Conservation (phyloP, 1,140 invertebrate species). For the Drosophila pachea region DNA sequence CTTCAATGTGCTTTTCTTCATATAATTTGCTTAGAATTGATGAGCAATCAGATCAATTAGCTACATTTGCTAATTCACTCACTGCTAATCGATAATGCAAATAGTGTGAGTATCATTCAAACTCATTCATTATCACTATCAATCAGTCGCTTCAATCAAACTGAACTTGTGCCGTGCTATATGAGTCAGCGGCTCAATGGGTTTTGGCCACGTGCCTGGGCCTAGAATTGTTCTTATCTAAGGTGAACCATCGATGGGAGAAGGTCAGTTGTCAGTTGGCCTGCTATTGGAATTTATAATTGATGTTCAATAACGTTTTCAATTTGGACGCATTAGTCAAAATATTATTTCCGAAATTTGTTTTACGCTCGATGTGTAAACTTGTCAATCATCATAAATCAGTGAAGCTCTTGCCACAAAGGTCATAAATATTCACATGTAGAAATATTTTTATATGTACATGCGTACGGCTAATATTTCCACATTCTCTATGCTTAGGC, state of each 20-base stretch:
- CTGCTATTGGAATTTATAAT: conserved; percentile 69
- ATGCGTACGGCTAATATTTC: conserved; percentile 43
- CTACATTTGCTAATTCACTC: conserved; percentile 10
- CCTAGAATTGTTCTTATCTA: conserved; percentile 49
- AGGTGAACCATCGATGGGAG: conserved; percentile 55
- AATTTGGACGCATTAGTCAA: conserved; percentile 46
- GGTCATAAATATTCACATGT: conserved; percentile 41
- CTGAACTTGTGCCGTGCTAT: conserved; percentile 22
- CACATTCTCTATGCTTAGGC: conserved; percentile 18
- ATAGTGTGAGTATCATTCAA: conserved; percentile 5
- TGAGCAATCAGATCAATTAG: no score
- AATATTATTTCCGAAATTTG: conserved; percentile 42
- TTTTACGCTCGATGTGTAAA: conserved; percentile 51
- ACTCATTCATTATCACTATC: not conserved
- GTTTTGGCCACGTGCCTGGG: conserved; percentile 44
- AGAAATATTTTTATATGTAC: conserved; percentile 5
- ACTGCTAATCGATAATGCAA: conserved; percentile 22
- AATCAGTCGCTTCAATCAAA: conserved; percentile 51
- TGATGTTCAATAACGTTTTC: conserved; percentile 71
- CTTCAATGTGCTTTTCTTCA: no score
- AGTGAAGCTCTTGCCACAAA: conserved; percentile 53
- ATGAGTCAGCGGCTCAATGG: conserved; percentile 33
- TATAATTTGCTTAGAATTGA: no score
- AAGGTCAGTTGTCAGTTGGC: conserved; percentile 54
- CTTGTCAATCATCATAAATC: conserved; percentile 64